Evolutionary conservation across 2,888 invertebrate genomes (phyloP), one percentile per base, ranked within the genome.

Genomic region (Drosophila fungiperda): DNA sequence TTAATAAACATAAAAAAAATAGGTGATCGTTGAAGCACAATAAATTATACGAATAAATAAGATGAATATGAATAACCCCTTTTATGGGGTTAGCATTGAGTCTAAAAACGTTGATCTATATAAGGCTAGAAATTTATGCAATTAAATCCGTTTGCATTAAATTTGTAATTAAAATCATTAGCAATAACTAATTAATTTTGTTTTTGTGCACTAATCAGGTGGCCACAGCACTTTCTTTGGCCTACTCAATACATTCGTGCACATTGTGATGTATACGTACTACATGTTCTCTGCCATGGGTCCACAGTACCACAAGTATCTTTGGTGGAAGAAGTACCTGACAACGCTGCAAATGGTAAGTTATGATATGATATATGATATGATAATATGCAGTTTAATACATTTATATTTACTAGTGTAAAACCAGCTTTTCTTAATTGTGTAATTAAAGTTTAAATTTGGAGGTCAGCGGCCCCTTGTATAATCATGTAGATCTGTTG

Each of bases 141-240:
- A 42, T 42, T 6, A 20, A 42, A 6, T 20, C 45, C 3, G 3
- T 45, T 45, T 45, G 42, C 20, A 20, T 45, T 20, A 29, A 29
- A 29, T 29, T n/a, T 11, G n/a, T 11, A 0, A 2, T 23, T 1
- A 11, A 9, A 12, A 15, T 8, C 7, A 2, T 8, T 5, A 33
- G 1, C n/a, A 29, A 48, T 38, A 49, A 59, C 48, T 8, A 11
- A 29, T 29, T 1, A 29, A 29, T 23, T 23, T 23, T 20, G 7
- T 11, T 2, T 12, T 20, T 9, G 23, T 11, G 6, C 9, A 3
- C 17, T n/a, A 26, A 26, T 32, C 68, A 95, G 98, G 98, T 92
- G 99, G 99, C 38, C 98, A 99, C 93, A 98, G 98, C 87, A 98
- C 99, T 7, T 99, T 99, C 95, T 99, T 99, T 93, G 97, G 98